A percentile compares a stretch with the other conserved stretches of the same genome.
Conservation (phyloP, 2,797 vertebrate species). For the Coendou prehensilis region DNA sequence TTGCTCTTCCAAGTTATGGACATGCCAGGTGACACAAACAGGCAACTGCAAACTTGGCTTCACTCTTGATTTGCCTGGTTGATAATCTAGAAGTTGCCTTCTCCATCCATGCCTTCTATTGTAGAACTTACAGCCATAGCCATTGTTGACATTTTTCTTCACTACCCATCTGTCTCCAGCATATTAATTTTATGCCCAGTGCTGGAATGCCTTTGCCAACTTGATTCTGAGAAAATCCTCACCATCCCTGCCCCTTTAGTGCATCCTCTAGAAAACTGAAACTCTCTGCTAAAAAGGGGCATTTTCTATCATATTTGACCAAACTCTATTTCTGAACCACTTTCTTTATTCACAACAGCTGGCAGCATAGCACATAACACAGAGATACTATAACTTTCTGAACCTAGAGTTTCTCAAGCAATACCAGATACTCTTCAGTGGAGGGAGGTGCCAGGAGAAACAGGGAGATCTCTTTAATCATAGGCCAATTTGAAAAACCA, state of each 20-base stretch:
- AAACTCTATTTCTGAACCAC: conserved; percentile 4
- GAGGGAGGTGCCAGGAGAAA: not conserved
- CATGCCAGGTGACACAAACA: not conserved
- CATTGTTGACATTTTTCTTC: not conserved
- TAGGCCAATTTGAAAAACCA: not conserved
- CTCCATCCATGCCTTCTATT: not conserved
- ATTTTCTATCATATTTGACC: conserved; percentile 28
- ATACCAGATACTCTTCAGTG: not conserved
- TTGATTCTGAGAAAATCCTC: not conserved
- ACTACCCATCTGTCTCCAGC: not conserved
- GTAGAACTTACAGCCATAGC: not conserved
- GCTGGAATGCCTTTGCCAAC: not conserved
- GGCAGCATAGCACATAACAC: not conserved
- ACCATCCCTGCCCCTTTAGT: not conserved
- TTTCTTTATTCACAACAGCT: conserved; percentile 2
- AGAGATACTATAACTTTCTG: not conserved
- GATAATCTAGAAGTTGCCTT: not conserved
- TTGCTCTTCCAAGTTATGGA: not conserved
- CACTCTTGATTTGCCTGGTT: not conserved
- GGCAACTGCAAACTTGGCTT: not conserved
- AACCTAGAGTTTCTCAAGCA: not conserved
- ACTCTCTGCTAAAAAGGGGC: not conserved
- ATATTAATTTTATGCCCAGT: not conserved
- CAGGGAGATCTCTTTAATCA: not conserved
- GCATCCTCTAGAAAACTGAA: not conserved